Conservation (phyloP, 2,888 invertebrate genomes). For the Amiota communis region DNA sequence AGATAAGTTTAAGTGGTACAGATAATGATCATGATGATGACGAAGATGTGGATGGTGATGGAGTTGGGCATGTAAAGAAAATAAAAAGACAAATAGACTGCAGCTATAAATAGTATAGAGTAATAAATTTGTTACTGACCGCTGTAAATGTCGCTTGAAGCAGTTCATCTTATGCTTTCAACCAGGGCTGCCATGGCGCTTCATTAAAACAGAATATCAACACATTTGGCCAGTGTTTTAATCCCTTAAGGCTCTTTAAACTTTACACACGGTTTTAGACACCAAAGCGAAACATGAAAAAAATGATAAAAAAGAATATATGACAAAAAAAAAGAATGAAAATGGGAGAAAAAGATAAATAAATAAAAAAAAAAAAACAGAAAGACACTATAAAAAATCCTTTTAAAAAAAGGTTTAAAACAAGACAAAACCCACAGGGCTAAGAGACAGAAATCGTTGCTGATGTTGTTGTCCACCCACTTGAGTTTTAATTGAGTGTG, state of each 20-base stretch:
- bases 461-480: slow-evolving; percentile 43
- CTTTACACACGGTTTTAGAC: slow-evolving; percentile 63
- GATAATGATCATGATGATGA: no score
- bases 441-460: slow-evolving; percentile 24
- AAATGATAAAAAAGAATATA: slow-evolving; percentile 42
- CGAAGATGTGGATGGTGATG: slow-evolving; percentile 39
- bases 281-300: slow-evolving; percentile 28
- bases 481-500: slow-evolving; percentile 72
- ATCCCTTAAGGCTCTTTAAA: slow-evolving; percentile 70
- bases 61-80: slow-evolving; percentile 31
- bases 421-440: slow-evolving; percentile 1
- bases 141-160: slow-evolving; percentile 39
- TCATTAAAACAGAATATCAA: slow-evolving; percentile 62
- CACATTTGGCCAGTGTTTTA: slow-evolving; percentile 62
- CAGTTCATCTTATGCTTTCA: not conserved
- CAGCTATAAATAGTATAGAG: slow-evolving; percentile 46
- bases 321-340: slow-evolving; percentile 42
- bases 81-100: slow-evolving; percentile 39
- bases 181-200: slow-evolving; percentile 35
- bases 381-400: slow-evolving; percentile 38
- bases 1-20: slow-evolving; percentile 1
- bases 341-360: slow-evolving; percentile 42
- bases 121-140: slow-evolving; percentile 55
- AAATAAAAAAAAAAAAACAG: slow-evolving; percentile 50
- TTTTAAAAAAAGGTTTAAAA: slow-evolving; percentile 27